phyloP scores from a whole-genome alignment of 2,113 vertebrate species.

The Clupea harengus region DNA sequence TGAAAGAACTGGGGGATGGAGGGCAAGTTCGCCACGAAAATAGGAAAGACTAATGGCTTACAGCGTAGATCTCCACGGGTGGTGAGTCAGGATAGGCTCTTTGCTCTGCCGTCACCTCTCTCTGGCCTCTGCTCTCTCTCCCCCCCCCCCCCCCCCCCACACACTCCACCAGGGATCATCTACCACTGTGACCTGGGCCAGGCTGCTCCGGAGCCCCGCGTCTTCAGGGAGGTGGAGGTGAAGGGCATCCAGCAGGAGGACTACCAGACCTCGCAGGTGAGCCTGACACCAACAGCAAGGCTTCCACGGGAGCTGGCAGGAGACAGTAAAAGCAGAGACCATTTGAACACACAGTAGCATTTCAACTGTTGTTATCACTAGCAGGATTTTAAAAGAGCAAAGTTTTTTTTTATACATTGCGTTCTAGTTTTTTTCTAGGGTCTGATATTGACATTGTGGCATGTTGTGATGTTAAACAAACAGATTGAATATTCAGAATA shows the following conservation, averaged over 20 bases:
- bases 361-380: background rate
- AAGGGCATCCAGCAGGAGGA: conserved; percentile 67
- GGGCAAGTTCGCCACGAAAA: background rate
- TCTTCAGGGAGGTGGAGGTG: conserved; percentile 72
- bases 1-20: background rate
- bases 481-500: background rate
- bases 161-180: conserved; percentile 64
- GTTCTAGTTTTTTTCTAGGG: no score
- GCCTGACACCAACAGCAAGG: background rate
- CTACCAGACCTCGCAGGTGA: conserved; percentile 70
- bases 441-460: no score
- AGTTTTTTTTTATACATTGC: background rate
- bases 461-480: background rate
- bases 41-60: background rate
- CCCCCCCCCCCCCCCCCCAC: background rate
- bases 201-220: conserved; percentile 57
- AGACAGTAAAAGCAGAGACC: background rate
- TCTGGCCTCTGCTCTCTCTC: background rate
- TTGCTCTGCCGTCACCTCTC: background rate
- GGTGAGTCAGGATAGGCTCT: background rate
- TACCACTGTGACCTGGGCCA: conserved; percentile 71
- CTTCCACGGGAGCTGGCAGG: background rate
- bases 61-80: background rate
- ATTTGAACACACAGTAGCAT: background rate
- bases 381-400: background rate